Conservation (phyloP, 2,797 vertebrate species). For the Myiotriccus ornatus region DNA sequence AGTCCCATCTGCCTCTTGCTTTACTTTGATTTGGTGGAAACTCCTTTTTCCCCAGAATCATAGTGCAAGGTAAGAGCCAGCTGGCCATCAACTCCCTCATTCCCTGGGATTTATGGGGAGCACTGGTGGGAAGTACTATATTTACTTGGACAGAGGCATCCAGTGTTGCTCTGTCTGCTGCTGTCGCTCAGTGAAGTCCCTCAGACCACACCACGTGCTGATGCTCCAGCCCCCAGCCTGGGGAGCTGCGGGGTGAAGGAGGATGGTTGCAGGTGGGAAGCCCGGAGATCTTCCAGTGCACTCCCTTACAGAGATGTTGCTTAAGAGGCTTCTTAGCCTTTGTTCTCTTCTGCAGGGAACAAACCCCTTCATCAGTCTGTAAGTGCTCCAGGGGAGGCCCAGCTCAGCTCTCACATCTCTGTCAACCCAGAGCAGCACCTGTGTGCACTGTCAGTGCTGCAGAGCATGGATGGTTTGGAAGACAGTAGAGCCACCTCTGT, state of each 20-base stretch:
- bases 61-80: background rate
- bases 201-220: rapidly evolving
- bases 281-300: background rate
- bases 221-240: background rate
- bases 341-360: background rate
- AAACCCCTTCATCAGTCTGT: background rate
- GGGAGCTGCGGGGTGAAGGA: background rate
- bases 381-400: background rate
- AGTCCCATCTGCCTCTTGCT: background rate
- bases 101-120: background rate
- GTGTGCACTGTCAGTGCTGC: background rate
- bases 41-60: background rate
- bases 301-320: background rate
- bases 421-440: background rate
- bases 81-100: background rate
- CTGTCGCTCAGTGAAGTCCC: background rate
- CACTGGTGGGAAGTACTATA: background rate
- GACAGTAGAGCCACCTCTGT: background rate
- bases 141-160: background rate
- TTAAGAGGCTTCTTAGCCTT: background rate
- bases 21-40: background rate
- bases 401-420: background rate
- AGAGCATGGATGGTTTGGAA: background rate
- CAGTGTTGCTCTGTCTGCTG: background rate
- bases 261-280: background rate